Conservation (phyloP, 2,797 vertebrate genomes). For the Silurus lanzhouensis region DNA sequence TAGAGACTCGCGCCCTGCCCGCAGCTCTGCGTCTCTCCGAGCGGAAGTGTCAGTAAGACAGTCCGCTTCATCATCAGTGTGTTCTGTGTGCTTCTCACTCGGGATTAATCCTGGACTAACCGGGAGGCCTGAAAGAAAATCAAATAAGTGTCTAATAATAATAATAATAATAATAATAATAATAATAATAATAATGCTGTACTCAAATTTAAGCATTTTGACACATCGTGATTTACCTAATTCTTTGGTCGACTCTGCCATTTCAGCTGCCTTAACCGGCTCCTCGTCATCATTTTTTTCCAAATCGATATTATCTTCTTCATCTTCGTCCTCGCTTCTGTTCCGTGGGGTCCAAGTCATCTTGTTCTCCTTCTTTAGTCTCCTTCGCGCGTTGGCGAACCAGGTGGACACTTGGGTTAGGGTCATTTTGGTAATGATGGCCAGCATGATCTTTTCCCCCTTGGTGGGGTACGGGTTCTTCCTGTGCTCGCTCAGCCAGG, state of each 20-base stretch:
- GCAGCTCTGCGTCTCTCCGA: slow-evolving; percentile 73
- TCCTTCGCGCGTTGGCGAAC: slow-evolving; percentile 66
- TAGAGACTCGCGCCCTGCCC: slow-evolving; percentile 53
- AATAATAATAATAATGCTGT: slow-evolving; percentile 13
- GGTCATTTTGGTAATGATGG: slow-evolving; percentile 68
- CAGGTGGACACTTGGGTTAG: slow-evolving; percentile 68
- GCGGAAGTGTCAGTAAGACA: slow-evolving; percentile 73
- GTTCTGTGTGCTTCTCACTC: slow-evolving; percentile 56
- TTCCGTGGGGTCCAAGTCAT: slow-evolving; percentile 83
- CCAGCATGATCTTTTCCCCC: slow-evolving; percentile 74
- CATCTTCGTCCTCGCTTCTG: slow-evolving; percentile 91
- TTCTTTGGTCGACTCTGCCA: slow-evolving; percentile 69
- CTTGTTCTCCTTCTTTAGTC: slow-evolving; percentile 72
- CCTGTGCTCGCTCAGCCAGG: slow-evolving; percentile 83
- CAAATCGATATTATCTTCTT: slow-evolving; percentile 89
- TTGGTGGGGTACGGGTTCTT: slow-evolving; percentile 68
- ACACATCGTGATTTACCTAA: slow-evolving; percentile 50
- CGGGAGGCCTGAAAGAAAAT: slow-evolving; percentile 48
- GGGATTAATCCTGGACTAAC: slow-evolving; percentile 49
- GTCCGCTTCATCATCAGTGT: slow-evolving; percentile 55
- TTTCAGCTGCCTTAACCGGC: slow-evolving; percentile 71
- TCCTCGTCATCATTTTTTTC: slow-evolving; percentile 86
- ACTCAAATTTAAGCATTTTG: no score
- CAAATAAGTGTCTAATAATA: slow-evolving; percentile 23
- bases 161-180: slow-evolving; percentile 13